phyloP scores from a whole-genome alignment of 2,113 vertebrate genomes.

The Cryptotis parvus region DNA sequence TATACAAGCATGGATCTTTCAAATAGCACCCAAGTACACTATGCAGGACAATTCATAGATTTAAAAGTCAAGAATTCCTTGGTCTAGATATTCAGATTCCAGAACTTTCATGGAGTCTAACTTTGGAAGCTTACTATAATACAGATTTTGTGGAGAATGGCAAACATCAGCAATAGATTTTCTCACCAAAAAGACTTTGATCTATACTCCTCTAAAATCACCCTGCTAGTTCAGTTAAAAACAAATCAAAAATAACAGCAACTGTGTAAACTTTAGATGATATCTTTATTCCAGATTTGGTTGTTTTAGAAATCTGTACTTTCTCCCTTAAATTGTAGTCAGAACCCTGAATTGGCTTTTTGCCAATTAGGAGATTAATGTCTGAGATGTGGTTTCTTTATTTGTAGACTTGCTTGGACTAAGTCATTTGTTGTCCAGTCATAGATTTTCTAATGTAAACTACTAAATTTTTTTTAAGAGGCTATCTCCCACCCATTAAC shows the following conservation, averaged over 20 bases:
- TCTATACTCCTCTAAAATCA: conserved; percentile 23
- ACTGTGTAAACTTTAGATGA: conserved; percentile 40
- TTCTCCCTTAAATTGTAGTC: neutral
- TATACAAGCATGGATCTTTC: conserved; percentile 75
- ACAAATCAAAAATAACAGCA: conserved; percentile 30
- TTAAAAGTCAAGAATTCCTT: conserved; percentile 54
- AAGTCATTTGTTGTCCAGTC: conserved; percentile 24
- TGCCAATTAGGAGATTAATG: neutral
- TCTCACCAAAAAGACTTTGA: conserved; percentile 15
- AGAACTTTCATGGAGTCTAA: conserved; percentile 12
- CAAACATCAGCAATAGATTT: neutral
- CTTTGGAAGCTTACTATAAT: conserved; percentile 23
- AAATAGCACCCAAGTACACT: conserved; percentile 72
- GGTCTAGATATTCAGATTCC: neutral
- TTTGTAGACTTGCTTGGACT: conserved; percentile 32
- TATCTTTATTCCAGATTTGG: conserved; percentile 25
- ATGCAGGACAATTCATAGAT: conserved; percentile 60
- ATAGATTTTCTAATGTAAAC: conserved; percentile 19
- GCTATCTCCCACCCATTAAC: conserved; percentile 56
- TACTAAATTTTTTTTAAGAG: conserved; percentile 67
- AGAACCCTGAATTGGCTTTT: neutral
- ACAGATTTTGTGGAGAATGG: neutral
- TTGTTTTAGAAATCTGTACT: conserved; percentile 34
- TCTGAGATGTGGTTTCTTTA: conserved; percentile 35
- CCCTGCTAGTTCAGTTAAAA: conserved; percentile 28